Percentiles rank a stretch among this genome's conserved stretches.
Conservation (phyloP, 30 jellyfish, hydroid and myxozoan species). For the Clytia hemisphaerica region DNA sequence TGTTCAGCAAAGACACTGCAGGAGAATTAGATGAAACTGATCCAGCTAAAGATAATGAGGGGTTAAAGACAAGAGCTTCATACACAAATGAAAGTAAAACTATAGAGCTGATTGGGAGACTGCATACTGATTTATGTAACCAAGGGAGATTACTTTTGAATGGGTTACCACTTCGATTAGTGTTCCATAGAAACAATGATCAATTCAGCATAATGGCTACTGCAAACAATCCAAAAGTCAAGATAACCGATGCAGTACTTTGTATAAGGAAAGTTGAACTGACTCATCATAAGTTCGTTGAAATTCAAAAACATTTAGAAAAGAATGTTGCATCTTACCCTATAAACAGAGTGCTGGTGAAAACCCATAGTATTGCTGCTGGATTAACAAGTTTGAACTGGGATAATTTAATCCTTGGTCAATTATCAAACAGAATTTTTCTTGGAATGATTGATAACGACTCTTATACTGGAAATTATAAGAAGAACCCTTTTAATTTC, state of each 20-base stretch:
- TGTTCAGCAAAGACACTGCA: conserved; percentile 12
- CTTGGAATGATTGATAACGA: too few species aligned
- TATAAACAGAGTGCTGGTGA: neutral
- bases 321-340: neutral
- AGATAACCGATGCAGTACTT: conserved; percentile 2
- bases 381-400: neutral
- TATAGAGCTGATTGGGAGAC: too few species aligned
- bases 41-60: conserved; percentile 18
- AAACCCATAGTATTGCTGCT: neutral
- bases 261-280: conserved; percentile 1
- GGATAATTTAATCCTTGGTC: too few species aligned
- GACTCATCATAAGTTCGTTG: too few species aligned
- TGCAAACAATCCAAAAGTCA: conserved; percentile 19
- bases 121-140: conserved; percentile 5
- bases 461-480: too few species aligned
- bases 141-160: neutral
- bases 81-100: neutral
- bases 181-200: conserved; percentile 22
- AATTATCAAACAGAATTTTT: too few species aligned
- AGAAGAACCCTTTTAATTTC: too few species aligned
- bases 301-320: too few species aligned
- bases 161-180: too few species aligned
- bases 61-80: neutral
- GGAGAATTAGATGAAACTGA: too few species aligned
- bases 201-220: conserved; percentile 13